Base-by-base conservation (phyloP, 2,888 invertebrate species). In the Sicus ferrugineus region DNA sequence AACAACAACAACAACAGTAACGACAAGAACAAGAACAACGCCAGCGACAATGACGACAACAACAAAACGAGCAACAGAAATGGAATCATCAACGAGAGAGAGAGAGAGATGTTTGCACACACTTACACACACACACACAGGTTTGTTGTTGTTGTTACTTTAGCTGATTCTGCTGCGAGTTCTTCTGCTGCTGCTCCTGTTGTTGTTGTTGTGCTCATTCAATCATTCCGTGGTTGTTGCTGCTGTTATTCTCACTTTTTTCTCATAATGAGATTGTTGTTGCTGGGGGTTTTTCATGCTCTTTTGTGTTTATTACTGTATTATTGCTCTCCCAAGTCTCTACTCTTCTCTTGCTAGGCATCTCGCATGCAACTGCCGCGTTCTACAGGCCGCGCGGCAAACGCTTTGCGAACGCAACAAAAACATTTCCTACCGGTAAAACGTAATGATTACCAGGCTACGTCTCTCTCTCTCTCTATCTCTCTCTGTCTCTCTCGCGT, bases 351-450 rank as follows among this genome's bases (percentile, higher is more conserved):
- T n/a, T n/a, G n/a, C n/a, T n/a, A n/a, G n/a, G n/a, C n/a, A n/a
- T n/a, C n/a, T n/a, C n/a, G n/a, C n/a, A n/a, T n/a, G n/a, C n/a
- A n/a, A n/a, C n/a, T n/a, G n/a, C n/a, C n/a, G n/a, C n/a, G n/a
- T n/a, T n/a, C n/a, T 71, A 67, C 73, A 73, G 70, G 63, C 71
- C 71, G 71, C 68, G 67, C 68, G 71, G 66, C 70, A 67, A 50
- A 67, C 67, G 42, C 59, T n/a, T n/a, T n/a, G n/a, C n/a, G n/a
- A n/a, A n/a, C n/a, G n/a, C n/a, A n/a, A n/a, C n/a, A n/a, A n/a
- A n/a, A n/a, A n/a, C n/a, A n/a, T n/a, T n/a, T n/a, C n/a, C n/a
- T n/a, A n/a, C n/a, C n/a, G n/a, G n/a, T n/a, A n/a, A n/a, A n/a
- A n/a, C n/a, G n/a, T n/a, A n/a, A n/a, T n/a, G n/a, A 23, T 38